A percentile compares a stretch with the other conserved stretches of the same genome.
These are phyloP conservation scores for Paradisaea rubra DNA, from an alignment of 2,113 vertebrate genomes.

Conservation along the genomic window DNA sequence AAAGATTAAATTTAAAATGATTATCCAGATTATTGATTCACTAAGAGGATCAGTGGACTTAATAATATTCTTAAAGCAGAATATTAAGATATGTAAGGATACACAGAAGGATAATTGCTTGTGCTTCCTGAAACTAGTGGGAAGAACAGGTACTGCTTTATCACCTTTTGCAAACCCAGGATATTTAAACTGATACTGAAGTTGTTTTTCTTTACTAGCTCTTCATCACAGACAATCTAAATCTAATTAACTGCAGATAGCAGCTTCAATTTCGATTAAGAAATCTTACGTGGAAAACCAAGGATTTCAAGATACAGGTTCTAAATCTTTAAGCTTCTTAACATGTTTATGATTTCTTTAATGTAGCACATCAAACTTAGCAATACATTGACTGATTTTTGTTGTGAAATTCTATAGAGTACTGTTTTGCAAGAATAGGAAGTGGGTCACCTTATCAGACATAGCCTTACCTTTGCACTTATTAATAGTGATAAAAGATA, in stretches of 20 bases:
- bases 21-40: conserved; percentile 45
- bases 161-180: neutral
- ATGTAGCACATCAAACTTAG: neutral
- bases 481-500: neutral
- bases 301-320: neutral
- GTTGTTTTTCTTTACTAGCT: neutral
- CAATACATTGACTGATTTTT: neutral
- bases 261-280: neutral
- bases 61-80: conserved; percentile 46
- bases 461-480: neutral
- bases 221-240: neutral
- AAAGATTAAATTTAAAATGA: conserved; percentile 52
- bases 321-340: conserved; percentile 40
- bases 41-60: conserved; percentile 52
- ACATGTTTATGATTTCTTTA: neutral
- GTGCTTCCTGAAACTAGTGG: neutral
- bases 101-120: neutral
- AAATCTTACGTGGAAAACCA: neutral
- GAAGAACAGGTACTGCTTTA: neutral
- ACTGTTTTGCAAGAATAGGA: neutral
- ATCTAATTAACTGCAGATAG: neutral
- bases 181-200: neutral
- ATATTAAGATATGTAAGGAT: neutral
- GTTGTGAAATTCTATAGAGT: neutral
- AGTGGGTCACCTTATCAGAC: neutral